Base-by-base conservation (phyloP, 2,797 vertebrate species). In the Cetoscarus ocellatus region DNA sequence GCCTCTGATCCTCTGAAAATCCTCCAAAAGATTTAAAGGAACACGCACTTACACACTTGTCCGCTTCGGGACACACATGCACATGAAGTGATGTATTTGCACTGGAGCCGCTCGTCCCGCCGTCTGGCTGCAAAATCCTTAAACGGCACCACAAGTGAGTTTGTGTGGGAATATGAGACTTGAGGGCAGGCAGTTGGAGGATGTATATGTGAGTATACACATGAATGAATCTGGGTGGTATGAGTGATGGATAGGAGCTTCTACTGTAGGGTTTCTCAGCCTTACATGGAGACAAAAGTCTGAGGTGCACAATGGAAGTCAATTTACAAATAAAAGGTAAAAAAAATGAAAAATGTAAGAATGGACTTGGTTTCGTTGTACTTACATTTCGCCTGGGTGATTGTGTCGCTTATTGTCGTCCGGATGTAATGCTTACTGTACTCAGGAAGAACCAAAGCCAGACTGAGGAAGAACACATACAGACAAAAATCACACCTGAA, bases 381-480 rank as follows among this genome's bases (percentile, higher is more conserved):
- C 97, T 98, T 96, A 99, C 98, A 98, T 95, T 87, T 97, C 58
- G 97, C 97, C 92, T 98, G 97, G 80, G 83, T 95, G 91, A 98
- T 96, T 45, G 95, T 94, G 91, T 99, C 97, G 56, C 96, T 96
- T 82, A 98, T 95, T 67, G 91, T 95, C 73, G 98, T 96, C 80
- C 94, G 95, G 91, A 99, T 98, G 92, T 98, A 99, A 91, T 97
- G 95, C 93, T 94, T 92, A 84, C 96, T 98, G 95, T 99, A 98
- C 40, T 96, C 94, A 14, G 98, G 98, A 47, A 99, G 95, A 70
- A 98, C 98, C 93, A 99, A 91, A 65, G 97, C 98, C 87, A 99
- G 93, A 92, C 98, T 99, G 92, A n/a, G n/a, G n/a, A 54, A 62
- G 55, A 12, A 92, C 40, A 69, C 45, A 83, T 10, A 73, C 47